Evolutionary conservation across 1,140 invertebrate species (phyloP), one percentile per base, ranked within the genome.

Genomic region (Drosophila tsacasi): DNA sequence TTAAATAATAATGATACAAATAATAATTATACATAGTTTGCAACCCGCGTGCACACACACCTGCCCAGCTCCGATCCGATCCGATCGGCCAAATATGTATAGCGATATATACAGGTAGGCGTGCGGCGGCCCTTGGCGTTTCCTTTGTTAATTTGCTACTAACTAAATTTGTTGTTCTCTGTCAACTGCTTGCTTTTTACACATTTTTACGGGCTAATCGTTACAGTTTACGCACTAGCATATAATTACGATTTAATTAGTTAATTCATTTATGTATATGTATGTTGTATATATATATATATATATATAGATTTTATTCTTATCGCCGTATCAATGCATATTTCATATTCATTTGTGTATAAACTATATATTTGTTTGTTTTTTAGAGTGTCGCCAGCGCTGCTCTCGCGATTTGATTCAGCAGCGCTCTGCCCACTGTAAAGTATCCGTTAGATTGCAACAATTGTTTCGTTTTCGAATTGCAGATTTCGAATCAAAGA

Each of bases 1-100:
- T 90, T 90, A 90, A 90, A 90, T 90, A 91, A 89, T 90, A 89
- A 86, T 80, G 59, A 60, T 82, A 85, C 87, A 80, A 85, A 89
- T 79, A 79, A 89, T 84, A 89, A 84, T 90, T 81, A 87, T 90
- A 90, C 81, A 90, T 89, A 90, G 83, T 89, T 81, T 58, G 32
- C 25, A 80, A 80, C 64, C 66, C 73, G 72, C 76, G 50, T 44
- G 61, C 46, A 44, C 68, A 62, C 57, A 76, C 32, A 35, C 52
- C 54, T 37, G 54, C 32, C 32, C 52, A 35, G 7, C 59, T n/a
- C 23, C 60, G 44, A 74, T 57, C 21, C 21, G 4, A 21, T 23
- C n/a, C 60, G 44, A 64, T 57, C 32, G 40, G 21, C 46, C 50
- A 23, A 46, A 47, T 63, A 68, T 61, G 71, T 76, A 62, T 81